These are phyloP conservation scores for Leptinotarsa juncta DNA, from an alignment of 2,888 invertebrate species.

Conservation along the genomic window DNA sequence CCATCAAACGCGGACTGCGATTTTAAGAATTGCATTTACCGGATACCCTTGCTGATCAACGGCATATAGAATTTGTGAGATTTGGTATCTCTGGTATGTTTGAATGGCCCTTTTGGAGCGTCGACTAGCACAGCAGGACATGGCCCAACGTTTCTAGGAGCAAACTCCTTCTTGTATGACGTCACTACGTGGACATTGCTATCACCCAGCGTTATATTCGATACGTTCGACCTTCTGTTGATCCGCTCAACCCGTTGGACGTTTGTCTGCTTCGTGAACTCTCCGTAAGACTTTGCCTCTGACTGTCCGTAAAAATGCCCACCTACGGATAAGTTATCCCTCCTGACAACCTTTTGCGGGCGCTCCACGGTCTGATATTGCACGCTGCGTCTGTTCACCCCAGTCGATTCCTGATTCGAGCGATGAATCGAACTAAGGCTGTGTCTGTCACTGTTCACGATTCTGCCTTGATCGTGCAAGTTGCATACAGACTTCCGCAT, in stretches of 20 bases:
- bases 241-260: conserved; percentile 71
- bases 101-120: conserved; percentile 80
- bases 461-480: conserved; percentile 79
- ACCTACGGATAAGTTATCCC: conserved; percentile 78
- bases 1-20: no score
- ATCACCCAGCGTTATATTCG: conserved; percentile 82
- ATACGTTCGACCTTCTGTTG: conserved; percentile 76
- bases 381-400: conserved; percentile 68
- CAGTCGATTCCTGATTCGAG: conserved; percentile 70
- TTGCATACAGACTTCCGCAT: conserved; percentile 86
- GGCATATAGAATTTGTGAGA: conserved; percentile 87
- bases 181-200: conserved; percentile 70
- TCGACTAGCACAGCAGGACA: conserved; percentile 86
- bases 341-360: conserved; percentile 72
- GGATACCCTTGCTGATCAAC: no score
- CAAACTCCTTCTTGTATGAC: conserved; percentile 83
- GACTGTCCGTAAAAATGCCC: conserved; percentile 81
- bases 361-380: conserved; percentile 71
- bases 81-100: conserved; percentile 86
- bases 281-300: conserved; percentile 78
- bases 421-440: conserved; percentile 85
- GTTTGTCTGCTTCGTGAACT: conserved; percentile 69
- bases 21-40: no score
- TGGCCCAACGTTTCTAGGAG: conserved; percentile 77
- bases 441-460: conserved; percentile 77